These are phyloP conservation scores for Mellilla xanthometata DNA, from an alignment of 2,888 invertebrate species.

Conservation along the genomic window DNA sequence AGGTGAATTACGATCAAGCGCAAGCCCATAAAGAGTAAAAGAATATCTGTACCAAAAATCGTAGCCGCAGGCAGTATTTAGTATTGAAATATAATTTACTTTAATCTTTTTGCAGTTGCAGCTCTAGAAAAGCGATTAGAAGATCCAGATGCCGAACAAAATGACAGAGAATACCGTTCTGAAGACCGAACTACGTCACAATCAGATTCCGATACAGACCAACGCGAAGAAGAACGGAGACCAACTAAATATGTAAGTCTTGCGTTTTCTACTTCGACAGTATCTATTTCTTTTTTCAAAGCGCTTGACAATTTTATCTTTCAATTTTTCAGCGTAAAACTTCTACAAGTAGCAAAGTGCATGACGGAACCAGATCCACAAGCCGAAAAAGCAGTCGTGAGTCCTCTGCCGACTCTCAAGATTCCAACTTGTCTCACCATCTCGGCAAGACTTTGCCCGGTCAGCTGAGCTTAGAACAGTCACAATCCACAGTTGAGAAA, in stretches of 20 bases:
- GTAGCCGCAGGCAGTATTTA: too few relatives aligned
- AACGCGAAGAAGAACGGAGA: neutral
- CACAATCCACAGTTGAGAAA: too few relatives aligned
- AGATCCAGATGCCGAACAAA: neutral
- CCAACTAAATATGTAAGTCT: slow-evolving; percentile 13
- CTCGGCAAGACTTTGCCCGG: slow-evolving; percentile 1
- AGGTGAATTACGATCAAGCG: too few relatives aligned
- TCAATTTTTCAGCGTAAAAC: slow-evolving; percentile 25
- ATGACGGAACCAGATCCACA: neutral
- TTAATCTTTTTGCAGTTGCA: slow-evolving; percentile 31
- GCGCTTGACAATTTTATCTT: too few relatives aligned
- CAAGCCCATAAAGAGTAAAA: too few relatives aligned
- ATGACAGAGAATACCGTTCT: neutral
- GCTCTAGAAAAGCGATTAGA: slow-evolving; percentile 18
- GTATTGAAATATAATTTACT: too few relatives aligned
- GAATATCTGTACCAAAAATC: too few relatives aligned
- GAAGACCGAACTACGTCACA: neutral
- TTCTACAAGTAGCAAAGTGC: slow-evolving; percentile 14
- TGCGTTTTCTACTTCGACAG: neutral
- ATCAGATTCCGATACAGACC: neutral
- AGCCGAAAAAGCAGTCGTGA: slow-evolving; percentile 3
- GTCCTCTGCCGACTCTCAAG: slow-evolving; percentile 3
- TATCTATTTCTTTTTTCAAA: neutral
- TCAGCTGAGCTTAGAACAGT: too few relatives aligned
- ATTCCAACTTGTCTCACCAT: slow-evolving; percentile 1